Evolutionary conservation across 2,797 vertebrate species (phyloP).

Genomic region (Anomalospiza imberbis): DNA sequence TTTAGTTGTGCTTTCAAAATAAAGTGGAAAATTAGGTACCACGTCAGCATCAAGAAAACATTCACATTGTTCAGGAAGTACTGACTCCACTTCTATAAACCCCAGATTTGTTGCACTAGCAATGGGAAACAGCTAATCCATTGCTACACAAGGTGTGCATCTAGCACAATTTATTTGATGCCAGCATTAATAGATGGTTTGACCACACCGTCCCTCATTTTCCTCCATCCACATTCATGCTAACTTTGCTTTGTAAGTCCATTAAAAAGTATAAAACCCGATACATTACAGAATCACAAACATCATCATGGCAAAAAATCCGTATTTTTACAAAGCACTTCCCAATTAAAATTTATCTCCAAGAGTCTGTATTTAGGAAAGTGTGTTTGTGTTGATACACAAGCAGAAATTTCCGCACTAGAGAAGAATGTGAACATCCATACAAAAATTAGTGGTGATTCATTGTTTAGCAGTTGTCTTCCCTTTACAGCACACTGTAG

Average conservation of each 20-base stretch:
- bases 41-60: neutral
- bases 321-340: neutral
- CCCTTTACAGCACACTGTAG: conserved; percentile 8
- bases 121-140: neutral
- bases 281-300: neutral
- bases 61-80: neutral
- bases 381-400: neutral
- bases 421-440: conserved; percentile 22
- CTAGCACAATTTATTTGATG: neutral
- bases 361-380: neutral
- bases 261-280: neutral
- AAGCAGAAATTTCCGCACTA: neutral
- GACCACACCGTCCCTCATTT: neutral
- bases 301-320: neutral
- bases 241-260: neutral
- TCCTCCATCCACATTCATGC: neutral
- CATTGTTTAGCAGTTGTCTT: conserved; percentile 41
- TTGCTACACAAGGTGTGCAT: neutral
- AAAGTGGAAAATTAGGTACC: neutral
- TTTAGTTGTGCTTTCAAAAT: neutral
- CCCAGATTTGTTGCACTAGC: neutral
- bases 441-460: conserved; percentile 44
- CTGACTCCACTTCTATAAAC: neutral
- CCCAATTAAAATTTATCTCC: neutral
- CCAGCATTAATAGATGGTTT: neutral